A percentile compares a stretch with the other conserved stretches of the same genome.
Conservation (phyloP, 2,888 invertebrate species). For the Meiosimyza decipiens region DNA sequence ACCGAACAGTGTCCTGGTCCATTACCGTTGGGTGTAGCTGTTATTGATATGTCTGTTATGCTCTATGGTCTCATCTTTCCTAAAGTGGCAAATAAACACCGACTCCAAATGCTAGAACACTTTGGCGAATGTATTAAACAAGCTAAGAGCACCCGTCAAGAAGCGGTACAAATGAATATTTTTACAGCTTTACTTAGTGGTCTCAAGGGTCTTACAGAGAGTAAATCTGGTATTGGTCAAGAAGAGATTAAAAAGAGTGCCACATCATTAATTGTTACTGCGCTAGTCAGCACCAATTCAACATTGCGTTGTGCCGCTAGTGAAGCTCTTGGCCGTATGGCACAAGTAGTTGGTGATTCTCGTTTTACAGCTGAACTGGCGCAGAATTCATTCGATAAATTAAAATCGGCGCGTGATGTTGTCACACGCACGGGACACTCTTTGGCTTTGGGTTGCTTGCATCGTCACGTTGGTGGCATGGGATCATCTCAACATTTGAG, state of each 20-base stretch:
- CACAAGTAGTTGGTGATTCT: constrained; percentile 88
- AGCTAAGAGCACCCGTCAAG: constrained; percentile 91
- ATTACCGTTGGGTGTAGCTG: constrained; percentile 93
- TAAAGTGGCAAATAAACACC: constrained; percentile 93
- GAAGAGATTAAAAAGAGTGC: constrained; percentile 90
- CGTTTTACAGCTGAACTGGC: constrained; percentile 90
- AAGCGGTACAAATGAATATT: constrained; percentile 96
- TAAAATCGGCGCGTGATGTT: constrained; percentile 88
- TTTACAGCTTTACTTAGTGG: constrained; percentile 93
- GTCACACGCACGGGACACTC: constrained; percentile 88
- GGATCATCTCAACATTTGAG: constrained; percentile 94
- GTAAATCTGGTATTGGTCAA: constrained; percentile 86
- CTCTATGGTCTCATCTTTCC: constrained; percentile 96
- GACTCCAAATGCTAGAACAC: constrained; percentile 97
- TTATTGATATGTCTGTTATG: constrained; percentile 93
- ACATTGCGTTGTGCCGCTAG: constrained; percentile 93
- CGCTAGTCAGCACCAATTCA: constrained; percentile 79
- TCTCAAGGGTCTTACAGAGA: constrained; percentile 86
- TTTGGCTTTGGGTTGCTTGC: constrained; percentile 94
- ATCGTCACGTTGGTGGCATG: constrained; percentile 95
- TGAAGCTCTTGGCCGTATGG: constrained; percentile 93
- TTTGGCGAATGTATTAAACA: constrained; percentile 95
- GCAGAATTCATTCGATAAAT: constrained; percentile 87
- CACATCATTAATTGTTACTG: constrained; percentile 82
- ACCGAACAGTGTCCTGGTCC: constrained; percentile 75